Evolutionary conservation across 2,797 vertebrate species (phyloP).

Genomic region (Dendrocincla tyrannina): DNA sequence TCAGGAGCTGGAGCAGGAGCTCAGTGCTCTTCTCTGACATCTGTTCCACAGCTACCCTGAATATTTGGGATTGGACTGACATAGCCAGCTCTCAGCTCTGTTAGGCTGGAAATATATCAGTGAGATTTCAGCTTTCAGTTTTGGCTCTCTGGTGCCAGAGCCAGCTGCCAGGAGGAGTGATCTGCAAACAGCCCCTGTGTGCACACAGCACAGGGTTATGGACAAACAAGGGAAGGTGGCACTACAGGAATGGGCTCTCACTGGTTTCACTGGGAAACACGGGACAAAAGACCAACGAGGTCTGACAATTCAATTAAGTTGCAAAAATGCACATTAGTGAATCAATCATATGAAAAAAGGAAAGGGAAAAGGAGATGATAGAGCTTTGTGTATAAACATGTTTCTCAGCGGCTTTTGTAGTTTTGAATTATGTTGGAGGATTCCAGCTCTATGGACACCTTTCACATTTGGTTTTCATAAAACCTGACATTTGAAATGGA

Average conservation of each 20-base stretch:
- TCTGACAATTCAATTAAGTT: neutral
- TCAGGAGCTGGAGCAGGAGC: neutral
- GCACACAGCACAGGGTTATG: neutral
- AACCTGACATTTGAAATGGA: neutral
- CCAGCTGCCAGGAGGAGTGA: neutral
- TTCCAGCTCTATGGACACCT: neutral
- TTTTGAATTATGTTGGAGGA: neutral
- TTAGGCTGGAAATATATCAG: neutral
- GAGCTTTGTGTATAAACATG: neutral
- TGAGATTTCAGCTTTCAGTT: neutral
- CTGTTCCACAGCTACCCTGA: neutral
- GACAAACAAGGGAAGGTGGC: neutral
- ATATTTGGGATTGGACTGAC: neutral
- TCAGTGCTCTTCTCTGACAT: neutral
- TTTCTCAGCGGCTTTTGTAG: neutral
- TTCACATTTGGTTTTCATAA: neutral
- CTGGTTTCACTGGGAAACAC: neutral
- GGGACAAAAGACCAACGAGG: neutral
- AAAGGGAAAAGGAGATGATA: neutral
- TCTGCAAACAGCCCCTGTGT: neutral
- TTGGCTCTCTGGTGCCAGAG: neutral
- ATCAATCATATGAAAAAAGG: neutral
- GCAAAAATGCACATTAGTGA: neutral
- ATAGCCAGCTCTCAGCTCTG: neutral
- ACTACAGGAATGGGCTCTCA: neutral